Base-by-base conservation (phyloP, 2,888 invertebrate genomes). In the Morpho helenor region DNA sequence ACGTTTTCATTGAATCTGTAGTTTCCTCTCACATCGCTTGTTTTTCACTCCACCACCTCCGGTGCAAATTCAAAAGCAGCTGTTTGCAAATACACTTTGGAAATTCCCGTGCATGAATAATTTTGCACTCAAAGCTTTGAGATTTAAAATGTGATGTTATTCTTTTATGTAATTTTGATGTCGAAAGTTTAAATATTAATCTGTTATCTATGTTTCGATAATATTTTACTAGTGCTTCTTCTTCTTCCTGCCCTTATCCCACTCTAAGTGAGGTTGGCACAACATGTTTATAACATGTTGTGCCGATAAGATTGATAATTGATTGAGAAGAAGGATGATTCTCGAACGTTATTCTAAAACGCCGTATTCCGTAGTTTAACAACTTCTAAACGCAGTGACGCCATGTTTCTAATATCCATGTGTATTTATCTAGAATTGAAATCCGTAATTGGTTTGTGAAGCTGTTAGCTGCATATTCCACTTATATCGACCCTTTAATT, bases 401-500 rank as follows among this genome's bases (percentile, higher is more conserved):
- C n/a, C 6, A 3, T 39, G 10, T 49, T 49, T 49, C 49, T 49
- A 44, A 48, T 59, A 44, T 43, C 22, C 31, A 52, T 6, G 22
- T 50, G 55, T 44, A 49, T 56, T 56, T 50, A 59, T 59, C 59
- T 59, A 16, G 52, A 59, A 59, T 59, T 59, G 59, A 56, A 59
- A 59, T 56, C 55, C 59, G 50, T 56, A 59, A 56, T 59, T 55
- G 50, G 31, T 40, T 55, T 51, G 50, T 39, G 41, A 44, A 42
- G 41, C 49, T 48, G n/a, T 22, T 7, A 48, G 48, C 31, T 48
- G 48, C 9, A 2, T 48, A 22, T 23, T 23, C 31, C 31, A 31
- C 3, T 31, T 31, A 31, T 31, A 31, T 31, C 31, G 5, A 5
- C 31, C 31, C 31, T 31, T 31, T 31, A 31, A 31, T 31, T 5